Conservation (phyloP, 23 tunicate genomes). For the Aplidium turbinatum region DNA sequence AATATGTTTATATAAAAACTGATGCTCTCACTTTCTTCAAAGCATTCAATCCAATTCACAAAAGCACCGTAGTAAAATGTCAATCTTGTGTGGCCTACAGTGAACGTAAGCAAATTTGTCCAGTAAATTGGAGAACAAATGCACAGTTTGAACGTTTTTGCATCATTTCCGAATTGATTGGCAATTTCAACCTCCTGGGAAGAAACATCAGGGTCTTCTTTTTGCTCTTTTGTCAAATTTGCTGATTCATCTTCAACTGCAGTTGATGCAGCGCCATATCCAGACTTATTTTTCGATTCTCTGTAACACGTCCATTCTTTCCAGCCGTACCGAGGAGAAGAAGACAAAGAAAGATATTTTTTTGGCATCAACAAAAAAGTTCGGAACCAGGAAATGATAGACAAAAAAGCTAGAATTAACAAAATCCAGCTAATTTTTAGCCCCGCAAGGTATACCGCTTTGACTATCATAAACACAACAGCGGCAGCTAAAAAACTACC, state of each 20-base stretch:
- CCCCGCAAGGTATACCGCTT: background rate
- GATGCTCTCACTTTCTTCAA: background rate
- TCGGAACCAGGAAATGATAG: background rate
- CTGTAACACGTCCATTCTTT: constrained; percentile 16
- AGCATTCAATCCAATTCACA: background rate
- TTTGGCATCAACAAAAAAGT: constrained; percentile 28
- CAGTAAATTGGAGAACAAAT: too few species aligned
- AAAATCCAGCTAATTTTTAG: background rate
- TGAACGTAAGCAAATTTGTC: too few species aligned
- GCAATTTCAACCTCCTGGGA: background rate
- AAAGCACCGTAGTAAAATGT: too few species aligned
- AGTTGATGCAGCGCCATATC: background rate
- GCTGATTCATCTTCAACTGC: background rate
- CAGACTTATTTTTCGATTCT: background rate
- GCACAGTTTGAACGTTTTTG: too few species aligned
- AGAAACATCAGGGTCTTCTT: background rate
- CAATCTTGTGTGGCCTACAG: too few species aligned
- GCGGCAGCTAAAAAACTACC: constrained; percentile 17
- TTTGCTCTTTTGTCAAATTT: background rate
- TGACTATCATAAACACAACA: constrained; percentile 18
- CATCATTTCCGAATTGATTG: too few species aligned
- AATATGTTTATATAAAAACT: background rate
- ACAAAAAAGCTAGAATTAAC: background rate
- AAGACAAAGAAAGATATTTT: background rate
- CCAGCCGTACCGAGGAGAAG: constrained; percentile 8